Conservation (phyloP, 2,113 vertebrate species). For the Sapayoa aenigma region DNA sequence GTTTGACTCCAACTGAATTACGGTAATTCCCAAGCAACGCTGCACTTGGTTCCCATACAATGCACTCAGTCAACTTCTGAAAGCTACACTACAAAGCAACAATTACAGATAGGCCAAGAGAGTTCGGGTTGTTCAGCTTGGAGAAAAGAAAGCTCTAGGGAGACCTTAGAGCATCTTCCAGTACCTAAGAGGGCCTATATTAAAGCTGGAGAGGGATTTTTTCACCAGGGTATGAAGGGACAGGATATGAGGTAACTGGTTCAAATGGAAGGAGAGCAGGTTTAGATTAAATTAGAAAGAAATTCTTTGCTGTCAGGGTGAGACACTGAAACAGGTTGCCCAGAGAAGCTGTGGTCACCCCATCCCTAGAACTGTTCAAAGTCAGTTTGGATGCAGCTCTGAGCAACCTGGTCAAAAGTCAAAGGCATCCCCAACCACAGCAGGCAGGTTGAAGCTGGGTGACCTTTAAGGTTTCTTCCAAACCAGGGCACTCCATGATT, state of each 20-base stretch:
- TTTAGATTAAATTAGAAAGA: neutral
- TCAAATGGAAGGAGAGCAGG: too few species aligned
- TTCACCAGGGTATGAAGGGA: neutral
- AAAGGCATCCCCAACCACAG: neutral
- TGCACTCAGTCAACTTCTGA: neutral
- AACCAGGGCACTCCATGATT: too few species aligned
- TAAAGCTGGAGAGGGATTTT: too few species aligned
- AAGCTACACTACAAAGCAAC: neutral
- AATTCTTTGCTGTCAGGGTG: too few species aligned
- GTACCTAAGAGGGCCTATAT: too few species aligned
- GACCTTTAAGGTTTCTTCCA: neutral
- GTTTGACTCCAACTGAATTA: neutral
- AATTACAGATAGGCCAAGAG: neutral
- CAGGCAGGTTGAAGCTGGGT: rapidly evolving
- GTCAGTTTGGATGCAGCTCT: rapidly evolving
- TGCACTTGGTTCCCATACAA: neutral
- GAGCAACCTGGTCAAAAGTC: neutral
- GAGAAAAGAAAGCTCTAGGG: neutral
- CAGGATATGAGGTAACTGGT: neutral
- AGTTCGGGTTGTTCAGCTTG: neutral
- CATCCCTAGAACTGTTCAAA: neutral
- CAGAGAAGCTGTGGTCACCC: neutral
- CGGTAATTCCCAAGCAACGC: neutral
- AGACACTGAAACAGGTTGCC: neutral
- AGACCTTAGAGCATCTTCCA: neutral